Evolutionary conservation across 1,140 invertebrate genomes (phyloP), one percentile per base, ranked within the genome.

Genomic region (Lepidotrigona ventralis): DNA sequence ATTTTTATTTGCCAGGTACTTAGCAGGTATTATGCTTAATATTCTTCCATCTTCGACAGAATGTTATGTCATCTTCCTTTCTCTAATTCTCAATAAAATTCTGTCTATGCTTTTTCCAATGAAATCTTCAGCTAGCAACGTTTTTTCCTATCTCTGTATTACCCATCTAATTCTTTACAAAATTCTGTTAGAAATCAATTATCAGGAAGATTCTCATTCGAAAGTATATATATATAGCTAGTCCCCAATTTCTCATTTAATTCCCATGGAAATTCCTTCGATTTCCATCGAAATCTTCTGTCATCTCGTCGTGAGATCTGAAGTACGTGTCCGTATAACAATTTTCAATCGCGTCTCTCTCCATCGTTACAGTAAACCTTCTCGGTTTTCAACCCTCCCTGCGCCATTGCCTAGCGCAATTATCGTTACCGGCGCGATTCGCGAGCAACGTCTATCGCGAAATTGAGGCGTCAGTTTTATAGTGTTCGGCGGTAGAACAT

Each of bases 401-500:
- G 15, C 69, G 26, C 11, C 39, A 26, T 23, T 2, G 54, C 17
- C 5, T 33, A 29, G 26, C 2, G 79, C 26, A 81, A 74, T 60
- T 72, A 60, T 72, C 26, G 58, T 68, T 69, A 73, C 23, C 58
- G 51, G 58, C n/a, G 4, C 17, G 74, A 54, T 26, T 56, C 60
- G 29, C 53, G 51, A n/a, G 21, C n/a, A 69, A 54, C 33, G 60
- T 81, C 29, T 69, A 77, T 82, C 64, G 58, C 68, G 83, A 84
- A 81, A 89, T 88, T 89, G 85, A 89, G 86, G 84, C 85, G 86
- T 88, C 86, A 86, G 79, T 39, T 86, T 89, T 79, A 83, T 78
- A 84, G 88, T 53, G 56, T 81, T 76, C 64, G 58, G 60, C 53
- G 60, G 54, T 53, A 63, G 77, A 81, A 74, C 66, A 78, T 70